Conservation (phyloP, 2,888 invertebrate genomes). For the Anodontia alba region DNA sequence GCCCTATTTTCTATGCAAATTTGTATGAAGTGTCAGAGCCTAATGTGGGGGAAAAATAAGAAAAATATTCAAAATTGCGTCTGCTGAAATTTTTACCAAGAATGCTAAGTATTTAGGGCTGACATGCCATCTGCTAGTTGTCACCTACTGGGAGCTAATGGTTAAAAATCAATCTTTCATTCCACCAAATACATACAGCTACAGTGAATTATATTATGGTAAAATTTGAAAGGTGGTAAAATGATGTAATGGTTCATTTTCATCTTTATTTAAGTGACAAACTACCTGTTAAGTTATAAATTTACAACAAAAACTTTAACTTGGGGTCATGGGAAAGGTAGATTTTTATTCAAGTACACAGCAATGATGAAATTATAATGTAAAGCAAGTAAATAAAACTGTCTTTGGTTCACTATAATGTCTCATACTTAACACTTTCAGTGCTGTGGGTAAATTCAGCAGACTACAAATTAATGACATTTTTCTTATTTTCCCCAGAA, state of each 20-base stretch:
- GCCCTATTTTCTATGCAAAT: no score
- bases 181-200: neutral
- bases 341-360: constrained; percentile 8
- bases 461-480: no score
- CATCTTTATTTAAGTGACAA: constrained; percentile 18
- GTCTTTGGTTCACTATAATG: neutral
- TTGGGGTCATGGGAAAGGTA: constrained; percentile 16
- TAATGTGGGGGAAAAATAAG: no score
- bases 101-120: no score
- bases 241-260: constrained; percentile 17
- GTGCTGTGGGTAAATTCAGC: no score
- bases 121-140: no score
- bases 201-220: neutral
- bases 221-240: constrained; percentile 9
- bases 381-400: constrained; percentile 20
- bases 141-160: no score
- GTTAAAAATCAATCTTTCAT: neutral
- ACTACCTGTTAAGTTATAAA: constrained; percentile 21
- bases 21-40: no score
- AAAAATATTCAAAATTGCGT: no score
- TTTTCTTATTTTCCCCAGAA: no score
- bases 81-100: no score
- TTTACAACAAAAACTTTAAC: constrained; percentile 18
- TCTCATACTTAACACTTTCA: constrained; percentile 11
- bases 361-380: constrained; percentile 15